Conservation (phyloP, 92 coral and sea anemone genomes). For the Scolanthus callimorphus region DNA sequence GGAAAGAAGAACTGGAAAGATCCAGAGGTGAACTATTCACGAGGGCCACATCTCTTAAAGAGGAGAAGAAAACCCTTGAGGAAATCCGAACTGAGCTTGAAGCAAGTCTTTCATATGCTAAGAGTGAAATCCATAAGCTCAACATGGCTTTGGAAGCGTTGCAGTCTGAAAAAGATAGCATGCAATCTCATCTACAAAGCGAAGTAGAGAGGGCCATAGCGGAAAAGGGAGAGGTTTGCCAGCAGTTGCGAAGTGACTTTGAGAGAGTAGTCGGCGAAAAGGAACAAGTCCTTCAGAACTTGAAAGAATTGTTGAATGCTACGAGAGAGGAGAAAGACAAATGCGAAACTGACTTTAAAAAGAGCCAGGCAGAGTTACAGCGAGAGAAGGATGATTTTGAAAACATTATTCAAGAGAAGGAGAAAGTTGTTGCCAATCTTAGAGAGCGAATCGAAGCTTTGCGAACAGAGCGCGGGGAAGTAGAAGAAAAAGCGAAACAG, state of each 20-base stretch:
- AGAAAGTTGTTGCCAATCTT: conserved; percentile 34
- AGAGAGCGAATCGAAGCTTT: conserved; percentile 32
- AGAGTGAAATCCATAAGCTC: conserved; percentile 17
- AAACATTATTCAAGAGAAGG: conserved; percentile 39
- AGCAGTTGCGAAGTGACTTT: conserved; percentile 38
- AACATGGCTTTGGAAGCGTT: conserved; percentile 12
- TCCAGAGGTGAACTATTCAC: conserved; percentile 24
- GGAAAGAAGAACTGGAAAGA: conserved; percentile 22
- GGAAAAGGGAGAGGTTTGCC: conserved; percentile 56
- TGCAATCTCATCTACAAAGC: conserved; percentile 15
- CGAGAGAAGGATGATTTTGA: conserved; percentile 59
- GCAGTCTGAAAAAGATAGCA: conserved; percentile 26
- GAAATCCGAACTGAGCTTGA: conserved; percentile 40
- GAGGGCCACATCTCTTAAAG: conserved; percentile 30
- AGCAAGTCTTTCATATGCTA: conserved; percentile 19
- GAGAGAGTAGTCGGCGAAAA: conserved; percentile 50
- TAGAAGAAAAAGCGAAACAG: conserved; percentile 23
- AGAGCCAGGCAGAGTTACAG: conserved; percentile 9
- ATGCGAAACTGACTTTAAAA: conserved; percentile 7
- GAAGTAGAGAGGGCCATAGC: conserved; percentile 46
- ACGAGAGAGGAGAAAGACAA: conserved; percentile 23
- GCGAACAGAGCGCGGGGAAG: conserved; percentile 39
- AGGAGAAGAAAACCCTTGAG: conserved; percentile 35
- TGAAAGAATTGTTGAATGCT: conserved; percentile 36
- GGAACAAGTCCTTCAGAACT: conserved; percentile 28